These are phyloP conservation scores for Lordiphosa collinella DNA, from an alignment of 1,140 invertebrate genomes.

Conservation along the genomic window DNA sequence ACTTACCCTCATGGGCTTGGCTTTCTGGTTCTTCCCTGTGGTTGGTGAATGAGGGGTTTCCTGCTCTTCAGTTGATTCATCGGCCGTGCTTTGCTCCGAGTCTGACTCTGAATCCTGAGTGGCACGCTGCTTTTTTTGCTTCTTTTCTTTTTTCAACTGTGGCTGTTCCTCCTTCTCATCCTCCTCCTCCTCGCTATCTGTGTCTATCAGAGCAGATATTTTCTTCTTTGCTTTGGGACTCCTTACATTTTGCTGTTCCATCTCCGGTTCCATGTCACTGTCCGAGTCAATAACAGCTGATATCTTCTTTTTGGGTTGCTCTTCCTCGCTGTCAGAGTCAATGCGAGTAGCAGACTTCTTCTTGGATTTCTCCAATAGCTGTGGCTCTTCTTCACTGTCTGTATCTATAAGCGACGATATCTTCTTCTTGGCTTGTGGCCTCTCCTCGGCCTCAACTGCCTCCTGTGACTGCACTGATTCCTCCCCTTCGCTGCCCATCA, in stretches of 20 bases:
- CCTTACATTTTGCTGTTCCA: background rate
- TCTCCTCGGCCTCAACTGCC: no score
- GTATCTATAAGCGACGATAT: background rate
- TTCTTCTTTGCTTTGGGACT: slow-evolving; percentile 16
- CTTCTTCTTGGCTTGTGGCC: slow-evolving; percentile 10
- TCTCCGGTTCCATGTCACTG: slow-evolving; percentile 26
- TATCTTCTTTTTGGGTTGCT: slow-evolving; percentile 28
- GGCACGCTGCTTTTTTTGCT: slow-evolving; percentile 11
- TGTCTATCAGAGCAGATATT: slow-evolving; percentile 31
- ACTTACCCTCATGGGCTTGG: slow-evolving; percentile 40
- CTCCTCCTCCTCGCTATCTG: slow-evolving; percentile 27
- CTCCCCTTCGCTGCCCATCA: slow-evolving; percentile 8
- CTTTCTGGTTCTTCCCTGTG: slow-evolving; percentile 20
- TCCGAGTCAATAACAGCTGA: slow-evolving; percentile 44
- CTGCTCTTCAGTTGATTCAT: slow-evolving; percentile 22
- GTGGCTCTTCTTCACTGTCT: background rate
- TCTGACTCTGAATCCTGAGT: slow-evolving; percentile 47
- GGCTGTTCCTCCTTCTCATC: slow-evolving; percentile 1
- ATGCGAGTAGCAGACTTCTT: slow-evolving; percentile 5
- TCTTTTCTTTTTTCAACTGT: slow-evolving; percentile 18
- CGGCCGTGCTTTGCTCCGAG: slow-evolving; percentile 33
- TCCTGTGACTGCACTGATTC: no score
- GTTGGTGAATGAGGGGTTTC: slow-evolving; percentile 3
- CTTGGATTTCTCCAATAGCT: background rate
- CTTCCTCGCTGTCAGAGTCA: slow-evolving; percentile 23